Base-by-base conservation (phyloP, 2,113 vertebrate genomes). In the Sturnira hondurensis region DNA sequence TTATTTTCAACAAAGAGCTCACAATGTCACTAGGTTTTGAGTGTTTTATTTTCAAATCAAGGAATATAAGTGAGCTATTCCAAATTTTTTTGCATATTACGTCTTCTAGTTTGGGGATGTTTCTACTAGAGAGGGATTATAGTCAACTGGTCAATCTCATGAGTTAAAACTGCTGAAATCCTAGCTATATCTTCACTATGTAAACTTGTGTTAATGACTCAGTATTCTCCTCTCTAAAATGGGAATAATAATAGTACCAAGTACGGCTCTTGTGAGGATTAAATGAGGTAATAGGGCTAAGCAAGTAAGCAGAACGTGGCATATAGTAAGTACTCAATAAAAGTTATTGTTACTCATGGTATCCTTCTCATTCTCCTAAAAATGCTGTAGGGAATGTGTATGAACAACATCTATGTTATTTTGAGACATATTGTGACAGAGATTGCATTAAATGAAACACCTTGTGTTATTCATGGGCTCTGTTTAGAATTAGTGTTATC, bases 1-100 rank as follows among this genome's bases (percentile, higher is more conserved):
- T 86, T 47, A 58, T 70, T 93, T 93, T 82, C 26, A 58, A 33
- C 11, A 84, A 77, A 87, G n/a, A 84, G 28, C 26, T 68, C 17
- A 89, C 17, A 81, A 84, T 91, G 41, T 78, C 17, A 94, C 33
- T 65, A 86, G 56, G 1, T 28, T 93, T 97, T 93, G 43, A 86
- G 16, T 16, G 3, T 82, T 65, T 88, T 68, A 68, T 80, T 86
- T 85, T 80, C 15, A 77, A 70, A n/a, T 76, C 26, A 63, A 88
- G 38, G 38, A 52, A 52, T 36, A 10, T 68, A 61, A 71, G 12
- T 56, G 41, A 12, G 38, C 74, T 77, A 92, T 67, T 47, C 20
- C 8, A 45, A 28, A 7, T 47, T 2, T 56, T 56, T 47, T 86
- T 52, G 11, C 7, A 16, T 45, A 52, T 58, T 71, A n/a, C 41